Evolutionary conservation across 1,140 invertebrate species (phyloP).

Genomic region (Papilio polyxenes): DNA sequence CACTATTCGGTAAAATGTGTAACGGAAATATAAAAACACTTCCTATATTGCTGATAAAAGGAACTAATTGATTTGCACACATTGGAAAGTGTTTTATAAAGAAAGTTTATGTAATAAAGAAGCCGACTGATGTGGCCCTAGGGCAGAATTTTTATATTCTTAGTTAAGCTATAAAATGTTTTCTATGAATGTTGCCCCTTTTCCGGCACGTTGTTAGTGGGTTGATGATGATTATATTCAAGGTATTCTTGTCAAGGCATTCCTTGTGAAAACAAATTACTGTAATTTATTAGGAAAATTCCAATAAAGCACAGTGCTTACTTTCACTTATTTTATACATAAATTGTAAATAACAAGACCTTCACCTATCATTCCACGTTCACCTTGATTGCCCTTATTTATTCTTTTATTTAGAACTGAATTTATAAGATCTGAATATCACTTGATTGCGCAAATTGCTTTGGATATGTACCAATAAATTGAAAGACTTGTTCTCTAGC

Average conservation of each 20-base stretch:
- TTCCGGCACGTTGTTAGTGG: neutral
- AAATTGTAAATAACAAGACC: neutral
- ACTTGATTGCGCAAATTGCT: constrained; percentile 15
- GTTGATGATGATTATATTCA: neutral
- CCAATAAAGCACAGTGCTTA: neutral
- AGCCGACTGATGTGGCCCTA: too few species aligned
- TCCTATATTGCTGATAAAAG: too few species aligned
- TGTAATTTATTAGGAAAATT: constrained; percentile 18
- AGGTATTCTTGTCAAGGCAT: neutral
- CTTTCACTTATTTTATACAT: neutral
- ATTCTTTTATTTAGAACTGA: neutral
- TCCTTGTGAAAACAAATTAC: neutral
- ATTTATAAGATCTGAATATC: neutral
- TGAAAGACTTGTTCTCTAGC: neutral
- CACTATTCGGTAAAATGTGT: too few species aligned
- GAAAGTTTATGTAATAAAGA: too few species aligned
- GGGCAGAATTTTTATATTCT: too few species aligned
- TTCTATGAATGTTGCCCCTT: neutral
- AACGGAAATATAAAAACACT: too few species aligned
- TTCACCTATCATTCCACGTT: constrained; percentile 1
- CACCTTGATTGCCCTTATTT: constrained; percentile 15
- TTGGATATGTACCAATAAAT: neutral
- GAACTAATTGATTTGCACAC: too few species aligned
- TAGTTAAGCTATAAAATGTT: neutral
- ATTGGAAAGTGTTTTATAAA: too few species aligned